A percentile compares a stretch with the other conserved stretches of the same genome.
Conservation (phyloP, 2,797 vertebrate species). For the Gastrophryne carolinensis region DNA sequence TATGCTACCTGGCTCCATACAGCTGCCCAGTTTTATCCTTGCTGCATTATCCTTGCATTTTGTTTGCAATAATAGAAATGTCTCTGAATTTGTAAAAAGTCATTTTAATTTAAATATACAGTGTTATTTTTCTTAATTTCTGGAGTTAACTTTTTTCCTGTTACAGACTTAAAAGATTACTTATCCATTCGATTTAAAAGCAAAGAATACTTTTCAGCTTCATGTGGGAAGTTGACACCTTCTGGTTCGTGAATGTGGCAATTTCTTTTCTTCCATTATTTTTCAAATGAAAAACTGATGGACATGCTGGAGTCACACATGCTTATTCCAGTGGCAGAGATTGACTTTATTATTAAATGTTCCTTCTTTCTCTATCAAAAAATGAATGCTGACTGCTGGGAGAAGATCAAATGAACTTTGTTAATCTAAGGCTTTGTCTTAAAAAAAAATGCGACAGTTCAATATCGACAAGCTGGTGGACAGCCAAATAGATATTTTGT, state of each 20-base stretch:
- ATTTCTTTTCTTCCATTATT: constrained; percentile 49
- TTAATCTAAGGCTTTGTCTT: constrained; percentile 26
- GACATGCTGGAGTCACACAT: constrained; percentile 47
- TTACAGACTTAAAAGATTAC: neutral
- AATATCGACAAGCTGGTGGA: constrained; percentile 24
- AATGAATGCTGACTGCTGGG: constrained; percentile 17
- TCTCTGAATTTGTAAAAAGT: too few relatives aligned
- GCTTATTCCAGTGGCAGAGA: constrained; percentile 40
- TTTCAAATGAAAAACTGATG: constrained; percentile 50
- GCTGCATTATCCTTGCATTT: too few relatives aligned
- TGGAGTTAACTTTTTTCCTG: neutral
- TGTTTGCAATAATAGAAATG: too few relatives aligned
- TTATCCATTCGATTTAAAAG: neutral
- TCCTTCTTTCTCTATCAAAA: constrained; percentile 25
- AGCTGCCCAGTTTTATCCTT: too few relatives aligned
- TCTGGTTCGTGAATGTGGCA: constrained; percentile 33
- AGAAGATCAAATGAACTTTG: constrained; percentile 24
- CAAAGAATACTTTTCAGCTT: neutral
- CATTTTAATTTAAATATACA: neutral
- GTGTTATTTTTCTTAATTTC: neutral
- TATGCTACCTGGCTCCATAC: too few relatives aligned
- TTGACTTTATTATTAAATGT: constrained; percentile 47
- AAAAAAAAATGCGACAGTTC: constrained; percentile 19
- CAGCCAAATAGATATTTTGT: constrained; percentile 25
- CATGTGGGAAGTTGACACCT: constrained; percentile 31